Evolutionary conservation across 1,140 invertebrate genomes (phyloP).

Genomic region (Drosophila trapezifrons): DNA sequence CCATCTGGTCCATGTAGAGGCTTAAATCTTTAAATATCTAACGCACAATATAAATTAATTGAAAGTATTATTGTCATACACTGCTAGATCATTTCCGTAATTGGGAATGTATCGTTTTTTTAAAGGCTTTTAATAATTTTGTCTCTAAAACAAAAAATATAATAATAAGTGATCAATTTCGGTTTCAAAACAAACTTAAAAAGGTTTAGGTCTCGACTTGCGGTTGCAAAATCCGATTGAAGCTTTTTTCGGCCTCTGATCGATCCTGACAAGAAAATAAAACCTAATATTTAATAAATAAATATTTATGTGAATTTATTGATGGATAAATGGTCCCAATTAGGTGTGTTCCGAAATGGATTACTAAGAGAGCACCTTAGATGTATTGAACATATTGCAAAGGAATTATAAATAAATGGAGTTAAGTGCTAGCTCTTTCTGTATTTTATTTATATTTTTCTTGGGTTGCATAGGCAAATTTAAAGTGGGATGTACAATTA

Average conservation of each 20-base stretch:
- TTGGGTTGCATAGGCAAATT: too few relatives aligned
- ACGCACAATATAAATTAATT: not conserved
- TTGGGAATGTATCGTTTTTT: not conserved
- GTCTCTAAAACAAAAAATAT: not conserved
- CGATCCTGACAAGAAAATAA: not conserved
- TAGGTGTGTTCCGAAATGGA: not conserved
- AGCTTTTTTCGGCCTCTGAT: slow-evolving; percentile 16
- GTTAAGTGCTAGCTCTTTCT: not conserved
- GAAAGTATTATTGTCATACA: not conserved
- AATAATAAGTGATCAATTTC: slow-evolving; percentile 11
- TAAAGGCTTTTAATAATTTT: too few relatives aligned
- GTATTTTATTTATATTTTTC: not conserved
- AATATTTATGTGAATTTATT: not conserved
- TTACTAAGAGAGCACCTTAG: not conserved
- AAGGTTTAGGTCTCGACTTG: slow-evolving; percentile 22
- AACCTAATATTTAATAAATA: not conserved
- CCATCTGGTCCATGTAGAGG: not conserved
- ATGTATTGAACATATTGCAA: not conserved
- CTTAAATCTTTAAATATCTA: not conserved
- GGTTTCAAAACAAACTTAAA: slow-evolving; percentile 40
- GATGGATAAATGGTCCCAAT: not conserved
- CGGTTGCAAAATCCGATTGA: not conserved
- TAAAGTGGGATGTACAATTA: not conserved
- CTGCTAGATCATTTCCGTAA: not conserved
- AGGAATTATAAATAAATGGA: slow-evolving; percentile 32